These are phyloP conservation scores for Barnardius zonarius DNA, from an alignment of 2,113 vertebrate species.

Conservation along the genomic window DNA sequence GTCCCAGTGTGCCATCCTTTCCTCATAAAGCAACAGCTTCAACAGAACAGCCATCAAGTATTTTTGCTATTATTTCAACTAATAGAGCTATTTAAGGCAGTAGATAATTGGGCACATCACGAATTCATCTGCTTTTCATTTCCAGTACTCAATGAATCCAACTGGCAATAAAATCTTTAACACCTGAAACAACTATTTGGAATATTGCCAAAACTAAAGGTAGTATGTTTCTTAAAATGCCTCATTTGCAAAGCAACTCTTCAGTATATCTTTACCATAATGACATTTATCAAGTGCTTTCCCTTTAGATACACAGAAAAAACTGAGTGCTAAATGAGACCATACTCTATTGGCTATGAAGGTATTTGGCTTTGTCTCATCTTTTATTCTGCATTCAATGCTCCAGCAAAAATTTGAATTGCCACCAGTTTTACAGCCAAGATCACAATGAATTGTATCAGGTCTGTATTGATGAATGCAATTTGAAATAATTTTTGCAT, in stretches of 20 bases:
- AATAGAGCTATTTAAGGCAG: constrained; percentile 9
- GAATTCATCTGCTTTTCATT: constrained; percentile 18
- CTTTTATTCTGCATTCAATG: not conserved
- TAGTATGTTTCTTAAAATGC: not conserved
- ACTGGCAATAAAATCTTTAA: constrained; percentile 5
- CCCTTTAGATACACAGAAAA: not conserved
- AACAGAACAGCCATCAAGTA: not conserved
- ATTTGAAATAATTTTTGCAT: not conserved
- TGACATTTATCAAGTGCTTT: not conserved
- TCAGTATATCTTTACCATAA: not conserved
- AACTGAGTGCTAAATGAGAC: not conserved
- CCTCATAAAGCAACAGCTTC: not conserved
- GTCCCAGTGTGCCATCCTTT: not conserved
- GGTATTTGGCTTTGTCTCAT: not conserved
- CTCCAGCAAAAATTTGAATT: not conserved
- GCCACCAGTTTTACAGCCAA: not conserved
- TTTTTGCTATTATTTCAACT: constrained; percentile 25
- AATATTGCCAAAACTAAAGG: not conserved
- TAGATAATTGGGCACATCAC: constrained; percentile 8
- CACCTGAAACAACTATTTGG: not conserved
- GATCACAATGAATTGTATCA: not conserved
- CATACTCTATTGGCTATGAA: not conserved
- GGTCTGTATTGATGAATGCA: not conserved
- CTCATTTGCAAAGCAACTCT: not conserved
- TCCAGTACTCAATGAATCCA: constrained; percentile 5